phyloP scores from a whole-genome alignment of 1,140 invertebrate genomes.

The Atta cephalotes region DNA sequence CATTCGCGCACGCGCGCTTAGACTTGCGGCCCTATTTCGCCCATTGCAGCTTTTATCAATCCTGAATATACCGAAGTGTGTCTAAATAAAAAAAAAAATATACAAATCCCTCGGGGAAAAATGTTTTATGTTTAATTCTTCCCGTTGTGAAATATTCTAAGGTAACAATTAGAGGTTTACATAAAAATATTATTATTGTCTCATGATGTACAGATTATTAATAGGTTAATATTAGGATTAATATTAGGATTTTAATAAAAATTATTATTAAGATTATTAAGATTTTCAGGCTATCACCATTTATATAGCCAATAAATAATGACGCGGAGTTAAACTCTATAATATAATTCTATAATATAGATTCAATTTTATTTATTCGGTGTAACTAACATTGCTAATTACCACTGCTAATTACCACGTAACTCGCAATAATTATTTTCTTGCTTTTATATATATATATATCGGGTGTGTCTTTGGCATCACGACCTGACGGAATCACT shows the following conservation, averaged over 20 bases:
- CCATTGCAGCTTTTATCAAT: slow-evolving; percentile 15
- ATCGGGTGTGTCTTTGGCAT: slow-evolving; percentile 3
- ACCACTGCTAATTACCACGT: slow-evolving; percentile 17
- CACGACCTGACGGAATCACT: slow-evolving; percentile 68
- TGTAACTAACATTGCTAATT: background rate
- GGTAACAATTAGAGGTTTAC: background rate
- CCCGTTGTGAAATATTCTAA: background rate
- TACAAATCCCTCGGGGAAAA: background rate
- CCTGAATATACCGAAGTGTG: background rate
- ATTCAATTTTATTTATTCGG: background rate
- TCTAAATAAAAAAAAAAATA: background rate
- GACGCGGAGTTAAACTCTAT: background rate
- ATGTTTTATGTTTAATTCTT: background rate
- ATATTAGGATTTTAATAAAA: too few species aligned
- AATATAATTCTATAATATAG: too few species aligned
- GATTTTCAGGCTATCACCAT: background rate
- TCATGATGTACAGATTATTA: background rate
- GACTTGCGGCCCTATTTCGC: slow-evolving; percentile 25
- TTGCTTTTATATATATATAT: background rate
- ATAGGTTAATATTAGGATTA: background rate
- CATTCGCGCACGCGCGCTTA: slow-evolving; percentile 53
- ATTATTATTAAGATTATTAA: too few species aligned
- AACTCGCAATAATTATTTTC: slow-evolving; percentile 15
- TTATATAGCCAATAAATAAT: background rate
- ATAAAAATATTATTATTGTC: background rate